Conservation (phyloP, 23 tunicate genomes). For the Diplosoma virens region DNA sequence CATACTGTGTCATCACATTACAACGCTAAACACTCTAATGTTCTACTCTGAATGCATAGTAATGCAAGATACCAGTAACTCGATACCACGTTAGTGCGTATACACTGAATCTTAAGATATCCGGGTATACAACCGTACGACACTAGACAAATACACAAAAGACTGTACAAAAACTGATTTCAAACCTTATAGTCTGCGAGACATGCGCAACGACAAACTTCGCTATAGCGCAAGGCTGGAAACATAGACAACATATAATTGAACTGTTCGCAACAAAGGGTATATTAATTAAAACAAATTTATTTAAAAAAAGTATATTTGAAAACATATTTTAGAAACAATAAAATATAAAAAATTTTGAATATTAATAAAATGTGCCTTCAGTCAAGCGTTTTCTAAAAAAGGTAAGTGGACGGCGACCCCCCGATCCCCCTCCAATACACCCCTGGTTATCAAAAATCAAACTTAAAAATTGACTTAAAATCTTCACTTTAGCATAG, state of each 20-base stretch:
- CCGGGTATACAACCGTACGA: neutral
- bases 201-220: neutral
- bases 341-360: neutral
- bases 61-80: too few relatives aligned
- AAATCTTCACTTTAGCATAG: too few relatives aligned
- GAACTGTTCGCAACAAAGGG: neutral
- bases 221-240: neutral
- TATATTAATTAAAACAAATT: neutral
- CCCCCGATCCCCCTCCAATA: neutral
- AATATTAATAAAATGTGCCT: neutral
- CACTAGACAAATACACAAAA: neutral
- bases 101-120: neutral
- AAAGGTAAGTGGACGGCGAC: neutral
- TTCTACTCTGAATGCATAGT: too few relatives aligned
- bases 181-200: neutral
- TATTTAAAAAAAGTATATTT: neutral
- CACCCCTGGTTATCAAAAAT: neutral
- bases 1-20: neutral
- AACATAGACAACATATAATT: neutral
- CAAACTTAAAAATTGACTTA: too few relatives aligned
- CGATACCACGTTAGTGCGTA: neutral
- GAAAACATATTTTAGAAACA: neutral
- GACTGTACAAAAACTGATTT: neutral
- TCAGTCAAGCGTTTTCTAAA: neutral
- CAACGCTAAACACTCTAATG: neutral